These are phyloP conservation scores for Eulemur rufifrons DNA, from an alignment of 2,113 vertebrate species.

Conservation along the genomic window DNA sequence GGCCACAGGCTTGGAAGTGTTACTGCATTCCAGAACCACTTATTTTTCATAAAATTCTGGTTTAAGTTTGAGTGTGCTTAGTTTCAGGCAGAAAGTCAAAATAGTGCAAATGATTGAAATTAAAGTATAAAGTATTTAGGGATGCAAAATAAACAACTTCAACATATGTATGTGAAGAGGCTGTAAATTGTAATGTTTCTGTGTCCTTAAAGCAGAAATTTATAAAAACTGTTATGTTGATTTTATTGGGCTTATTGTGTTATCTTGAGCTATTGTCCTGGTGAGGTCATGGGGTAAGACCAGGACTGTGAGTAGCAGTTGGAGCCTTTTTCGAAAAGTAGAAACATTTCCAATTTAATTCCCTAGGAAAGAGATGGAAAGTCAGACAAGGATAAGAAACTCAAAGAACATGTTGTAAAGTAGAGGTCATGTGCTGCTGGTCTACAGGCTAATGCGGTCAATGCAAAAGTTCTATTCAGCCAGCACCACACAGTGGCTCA, in stretches of 20 bases:
- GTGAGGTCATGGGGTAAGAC: neutral
- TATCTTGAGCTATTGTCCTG: neutral
- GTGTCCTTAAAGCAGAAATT: neutral
- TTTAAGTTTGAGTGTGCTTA: neutral
- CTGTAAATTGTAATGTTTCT: neutral
- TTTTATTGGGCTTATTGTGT: neutral
- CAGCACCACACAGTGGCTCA: neutral
- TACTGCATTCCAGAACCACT: neutral
- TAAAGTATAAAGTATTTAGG: neutral
- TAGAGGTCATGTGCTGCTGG: neutral
- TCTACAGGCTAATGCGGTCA: neutral
- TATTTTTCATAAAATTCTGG: neutral
- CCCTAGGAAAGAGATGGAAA: neutral
- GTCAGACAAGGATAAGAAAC: neutral
- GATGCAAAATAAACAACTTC: neutral
- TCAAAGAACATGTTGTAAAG: neutral
- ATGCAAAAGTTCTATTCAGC: neutral
- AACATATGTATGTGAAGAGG: neutral
- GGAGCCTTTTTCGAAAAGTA: neutral
- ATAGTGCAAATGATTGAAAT: neutral
- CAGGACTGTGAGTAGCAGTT: neutral
- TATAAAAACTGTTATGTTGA: neutral
- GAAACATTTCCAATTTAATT: neutral
- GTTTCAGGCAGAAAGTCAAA: neutral
- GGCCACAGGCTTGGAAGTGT: neutral